Percentiles rank a stretch among this genome's conserved stretches.
phyloP scores from a whole-genome alignment of 1,140 invertebrate species.

The Bradynema listronoti region DNA sequence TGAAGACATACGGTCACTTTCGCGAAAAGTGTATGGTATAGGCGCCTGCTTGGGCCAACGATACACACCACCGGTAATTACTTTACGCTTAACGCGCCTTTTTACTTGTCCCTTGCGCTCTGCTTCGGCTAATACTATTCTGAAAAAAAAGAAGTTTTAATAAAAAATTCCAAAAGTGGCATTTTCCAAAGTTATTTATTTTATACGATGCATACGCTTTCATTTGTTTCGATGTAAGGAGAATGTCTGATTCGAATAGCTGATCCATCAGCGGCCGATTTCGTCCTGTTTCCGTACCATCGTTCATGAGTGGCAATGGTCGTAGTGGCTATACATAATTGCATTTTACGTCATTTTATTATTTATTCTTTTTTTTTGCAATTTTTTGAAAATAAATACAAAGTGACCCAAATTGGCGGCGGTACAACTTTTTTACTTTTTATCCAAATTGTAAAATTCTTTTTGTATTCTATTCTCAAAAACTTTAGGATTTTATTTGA shows the following conservation, averaged over 20 bases:
- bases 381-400: no score
- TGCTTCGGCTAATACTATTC: slow-evolving; percentile 45
- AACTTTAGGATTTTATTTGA: no score
- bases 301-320: slow-evolving; percentile 27
- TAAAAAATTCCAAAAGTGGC: slow-evolving; percentile 1
- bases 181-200: slow-evolving; percentile 2
- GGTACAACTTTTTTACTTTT: no score
- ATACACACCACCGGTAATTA: slow-evolving; percentile 48
- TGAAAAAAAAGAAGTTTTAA: slow-evolving; percentile 13
- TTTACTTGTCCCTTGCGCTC: slow-evolving; percentile 31
- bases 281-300: slow-evolving; percentile 36
- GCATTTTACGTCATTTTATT: no score
- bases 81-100: slow-evolving; percentile 48
- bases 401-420: no score
- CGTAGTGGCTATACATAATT: slow-evolving; percentile 30
- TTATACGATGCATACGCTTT: slow-evolving; percentile 29
- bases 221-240: slow-evolving; percentile 39
- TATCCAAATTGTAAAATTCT: no score
- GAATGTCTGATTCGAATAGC: slow-evolving; percentile 41
- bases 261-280: slow-evolving; percentile 46
- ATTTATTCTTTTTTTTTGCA: no score
- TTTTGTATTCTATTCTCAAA: no score
- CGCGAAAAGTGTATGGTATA: slow-evolving; percentile 49
- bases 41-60: slow-evolving; percentile 47
- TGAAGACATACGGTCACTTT: slow-evolving; percentile 39